Percentiles rank a stretch among this genome's conserved stretches.
Conservation (phyloP, 1,140 invertebrate genomes). For the Helicoverpa zea region DNA sequence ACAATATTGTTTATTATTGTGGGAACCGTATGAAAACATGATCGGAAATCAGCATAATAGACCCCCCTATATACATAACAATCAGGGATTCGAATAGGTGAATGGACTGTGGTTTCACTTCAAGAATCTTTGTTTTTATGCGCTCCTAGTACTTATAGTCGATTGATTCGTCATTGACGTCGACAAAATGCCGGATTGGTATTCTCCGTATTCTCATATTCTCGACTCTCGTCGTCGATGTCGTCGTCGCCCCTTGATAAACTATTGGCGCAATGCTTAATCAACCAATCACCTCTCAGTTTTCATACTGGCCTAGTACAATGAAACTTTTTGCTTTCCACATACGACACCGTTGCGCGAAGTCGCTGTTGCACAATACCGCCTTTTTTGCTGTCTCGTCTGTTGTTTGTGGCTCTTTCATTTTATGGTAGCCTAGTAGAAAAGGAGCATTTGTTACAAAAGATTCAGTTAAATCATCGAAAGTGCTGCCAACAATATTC, state of each 20-base stretch:
- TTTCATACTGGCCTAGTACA: slow-evolving; percentile 13
- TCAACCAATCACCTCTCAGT: slow-evolving; percentile 1
- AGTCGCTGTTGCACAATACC: slow-evolving; percentile 31
- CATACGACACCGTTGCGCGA: slow-evolving; percentile 4
- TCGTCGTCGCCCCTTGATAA: neutral
- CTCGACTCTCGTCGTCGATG: neutral
- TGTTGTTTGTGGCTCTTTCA: neutral
- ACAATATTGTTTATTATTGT: too few species aligned
- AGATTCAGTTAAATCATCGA: slow-evolving; percentile 24
- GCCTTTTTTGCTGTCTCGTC: slow-evolving; percentile 3
- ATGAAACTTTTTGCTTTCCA: slow-evolving; percentile 47
- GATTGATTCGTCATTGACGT: slow-evolving; percentile 36
- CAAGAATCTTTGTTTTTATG: slow-evolving; percentile 20
- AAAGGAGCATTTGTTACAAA: slow-evolving; percentile 45
- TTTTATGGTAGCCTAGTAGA: slow-evolving; percentile 35
- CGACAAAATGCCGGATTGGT: slow-evolving; percentile 24
- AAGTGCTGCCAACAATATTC: slow-evolving; percentile 14
- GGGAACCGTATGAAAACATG: too few species aligned
- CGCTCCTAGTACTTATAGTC: slow-evolving; percentile 36
- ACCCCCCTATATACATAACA: too few species aligned
- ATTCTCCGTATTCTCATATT: neutral
- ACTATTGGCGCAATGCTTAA: slow-evolving; percentile 17
- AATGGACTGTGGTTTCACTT: neutral
- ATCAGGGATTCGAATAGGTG: too few species aligned
- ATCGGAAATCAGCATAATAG: too few species aligned